These are phyloP conservation scores for Aporophyla lueneburgensis DNA, from an alignment of 2,888 invertebrate species.

Conservation along the genomic window DNA sequence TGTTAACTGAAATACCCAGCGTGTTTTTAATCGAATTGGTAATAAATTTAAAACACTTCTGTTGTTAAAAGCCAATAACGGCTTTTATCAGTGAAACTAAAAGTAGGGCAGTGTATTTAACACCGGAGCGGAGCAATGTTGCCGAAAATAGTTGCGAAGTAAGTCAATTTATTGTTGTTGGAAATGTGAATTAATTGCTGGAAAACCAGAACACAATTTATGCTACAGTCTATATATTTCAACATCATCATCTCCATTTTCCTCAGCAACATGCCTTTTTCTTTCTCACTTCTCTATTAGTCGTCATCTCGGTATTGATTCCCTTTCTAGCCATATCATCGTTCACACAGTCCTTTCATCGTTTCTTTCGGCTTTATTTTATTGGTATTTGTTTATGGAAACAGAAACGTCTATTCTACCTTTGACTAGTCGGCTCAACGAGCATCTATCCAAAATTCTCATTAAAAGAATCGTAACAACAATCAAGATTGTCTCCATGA, in stretches of 20 bases:
- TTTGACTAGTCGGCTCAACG: background rate
- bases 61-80: slow-evolving; percentile 33
- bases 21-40: slow-evolving; percentile 18
- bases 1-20: background rate
- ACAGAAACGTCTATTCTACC: background rate
- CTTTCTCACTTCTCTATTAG: too few species aligned
- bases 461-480: background rate
- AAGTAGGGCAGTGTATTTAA: slow-evolving; percentile 29
- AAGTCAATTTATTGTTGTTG: slow-evolving; percentile 1
- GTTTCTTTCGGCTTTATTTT: background rate
- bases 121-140: background rate
- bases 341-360: background rate
- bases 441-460: background rate
- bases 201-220: background rate
- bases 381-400: slow-evolving; percentile 10
- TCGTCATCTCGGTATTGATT: too few species aligned
- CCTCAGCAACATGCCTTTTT: too few species aligned
- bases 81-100: slow-evolving; percentile 6
- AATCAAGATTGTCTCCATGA: background rate
- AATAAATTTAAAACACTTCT: slow-evolving; percentile 17
- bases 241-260: too few species aligned
- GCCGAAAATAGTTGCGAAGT: slow-evolving; percentile 8
- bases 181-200: background rate
- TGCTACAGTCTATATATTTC: background rate
- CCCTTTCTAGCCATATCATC: background rate